Percentiles rank a stretch among this genome's conserved stretches.
These are phyloP conservation scores for Pachypanchax playfairii DNA, from an alignment of 2,113 vertebrate genomes.

Conservation along the genomic window DNA sequence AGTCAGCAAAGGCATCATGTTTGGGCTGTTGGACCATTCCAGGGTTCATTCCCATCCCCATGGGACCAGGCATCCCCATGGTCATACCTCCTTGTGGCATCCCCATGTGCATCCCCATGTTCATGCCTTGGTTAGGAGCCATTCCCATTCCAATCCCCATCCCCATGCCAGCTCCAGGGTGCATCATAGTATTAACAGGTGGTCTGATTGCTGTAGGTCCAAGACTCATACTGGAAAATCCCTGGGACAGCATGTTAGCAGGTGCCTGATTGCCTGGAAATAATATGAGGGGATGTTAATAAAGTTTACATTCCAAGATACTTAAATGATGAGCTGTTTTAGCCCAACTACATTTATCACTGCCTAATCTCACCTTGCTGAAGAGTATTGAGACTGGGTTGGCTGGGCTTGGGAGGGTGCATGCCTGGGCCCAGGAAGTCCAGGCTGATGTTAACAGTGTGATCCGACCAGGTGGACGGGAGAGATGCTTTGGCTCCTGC, in stretches of 20 bases:
- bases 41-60: constrained; percentile 82
- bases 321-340: background rate
- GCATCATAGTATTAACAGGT: constrained; percentile 82
- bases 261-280: constrained; percentile 84
- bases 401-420: constrained; percentile 89
- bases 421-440: constrained; percentile 94
- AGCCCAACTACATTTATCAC: background rate
- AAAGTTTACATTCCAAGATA: constrained; percentile 1
- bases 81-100: constrained; percentile 83
- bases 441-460: constrained; percentile 95
- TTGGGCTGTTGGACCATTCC: constrained; percentile 88
- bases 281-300: constrained; percentile 1
- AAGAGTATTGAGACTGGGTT: constrained; percentile 95
- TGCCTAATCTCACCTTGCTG: constrained; percentile 86
- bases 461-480: constrained; percentile 96
- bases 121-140: constrained; percentile 84
- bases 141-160: constrained; percentile 66
- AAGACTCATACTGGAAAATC: constrained; percentile 89
- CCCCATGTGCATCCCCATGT: constrained; percentile 86
- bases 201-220: constrained; percentile 81
- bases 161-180: constrained; percentile 70
- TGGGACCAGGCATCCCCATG: constrained; percentile 85
- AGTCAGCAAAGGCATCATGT: constrained; percentile 98
- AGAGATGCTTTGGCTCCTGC: constrained; percentile 84
- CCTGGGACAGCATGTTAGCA: constrained; percentile 87